Evolutionary conservation across 2,888 invertebrate genomes (phyloP).

Genomic region (Cheilosia scutellata): DNA sequence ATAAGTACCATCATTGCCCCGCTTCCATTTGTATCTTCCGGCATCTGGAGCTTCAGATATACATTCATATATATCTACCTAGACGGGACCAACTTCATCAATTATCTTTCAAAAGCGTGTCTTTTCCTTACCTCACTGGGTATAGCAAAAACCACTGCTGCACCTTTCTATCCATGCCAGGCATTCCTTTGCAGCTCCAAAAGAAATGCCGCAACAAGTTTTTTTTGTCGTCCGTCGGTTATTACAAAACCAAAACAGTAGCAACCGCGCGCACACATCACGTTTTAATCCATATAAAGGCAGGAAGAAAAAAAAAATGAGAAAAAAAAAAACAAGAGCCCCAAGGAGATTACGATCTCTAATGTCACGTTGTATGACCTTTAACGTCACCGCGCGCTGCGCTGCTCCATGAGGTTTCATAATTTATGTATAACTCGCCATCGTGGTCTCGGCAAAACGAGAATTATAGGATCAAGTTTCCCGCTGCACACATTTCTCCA

Average conservation of each 20-base stretch:
- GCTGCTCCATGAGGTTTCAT: too few relatives aligned
- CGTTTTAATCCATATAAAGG: conserved; percentile 61
- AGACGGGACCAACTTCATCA: conserved; percentile 35
- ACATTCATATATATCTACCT: neutral
- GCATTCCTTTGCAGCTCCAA: conserved; percentile 30
- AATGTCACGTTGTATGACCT: conserved; percentile 70
- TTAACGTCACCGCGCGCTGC: conserved; percentile 51
- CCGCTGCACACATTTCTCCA: neutral
- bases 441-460: conserved; percentile 21
- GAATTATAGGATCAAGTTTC: conserved; percentile 58
- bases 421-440: conserved; percentile 2
- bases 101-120: conserved; percentile 57
- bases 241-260: conserved; percentile 56
- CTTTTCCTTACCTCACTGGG: conserved; percentile 16
- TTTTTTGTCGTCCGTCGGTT: conserved; percentile 2
- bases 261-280: conserved; percentile 53
- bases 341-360: conserved; percentile 56
- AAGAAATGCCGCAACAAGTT: conserved; percentile 59
- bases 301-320: neutral
- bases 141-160: conserved; percentile 14
- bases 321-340: neutral
- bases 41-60: conserved; percentile 6
- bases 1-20: neutral
- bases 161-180: conserved; percentile 25
- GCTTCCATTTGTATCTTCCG: conserved; percentile 13